Evolutionary conservation across 1,140 invertebrate genomes (phyloP), one percentile per base, ranked within the genome.

Genomic region (Aphelinus certus): DNA sequence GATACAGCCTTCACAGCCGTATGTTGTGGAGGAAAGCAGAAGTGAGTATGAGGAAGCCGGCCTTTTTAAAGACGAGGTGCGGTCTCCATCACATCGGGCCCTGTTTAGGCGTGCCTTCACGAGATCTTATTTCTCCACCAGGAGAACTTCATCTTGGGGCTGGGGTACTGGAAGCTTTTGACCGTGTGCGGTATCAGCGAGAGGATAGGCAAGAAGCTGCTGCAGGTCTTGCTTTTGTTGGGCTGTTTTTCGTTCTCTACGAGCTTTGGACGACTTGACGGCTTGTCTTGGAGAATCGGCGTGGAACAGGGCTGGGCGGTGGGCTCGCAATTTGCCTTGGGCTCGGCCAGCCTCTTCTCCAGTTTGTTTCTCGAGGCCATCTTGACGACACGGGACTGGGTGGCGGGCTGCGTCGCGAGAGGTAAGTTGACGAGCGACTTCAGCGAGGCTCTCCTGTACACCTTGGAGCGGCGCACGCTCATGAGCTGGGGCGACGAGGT

Each of bases 81-180:
- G 6, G 46, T 55, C 10, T 55, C 5, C 10, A 7, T 26, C 26
- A 26, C 26, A 26, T 26, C 26, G 26, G 26, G 5, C 45, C 63
- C 65, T 79, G 51, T 73, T 81, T 86, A 87, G 63, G 84, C 86
- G 82, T 87, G 82, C 76, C 86, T 88, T 92, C 91, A 92, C 89
- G 91, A 92, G 77, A 92, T 92, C 84, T 92, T 92, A 67, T 92
- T 91, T 51, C 91, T 89, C 91, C 91, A 92, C 91, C 91, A 92
- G 9, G 89, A 91, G 82, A 91, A 91, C 81, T 91, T 88, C 83
- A 92, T 89, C 80, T 90, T 89, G 64, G 90, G 89, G 67, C 85
- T 87, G 51, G 85, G 84, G 74, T 87, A 88, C 64, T 85, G 85
- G 81, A 89, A 87, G 81, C 89, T 85, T 77, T 89, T 80, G 78